phyloP scores from a whole-genome alignment of 2,113 vertebrate genomes.

The Barbus barbus region DNA sequence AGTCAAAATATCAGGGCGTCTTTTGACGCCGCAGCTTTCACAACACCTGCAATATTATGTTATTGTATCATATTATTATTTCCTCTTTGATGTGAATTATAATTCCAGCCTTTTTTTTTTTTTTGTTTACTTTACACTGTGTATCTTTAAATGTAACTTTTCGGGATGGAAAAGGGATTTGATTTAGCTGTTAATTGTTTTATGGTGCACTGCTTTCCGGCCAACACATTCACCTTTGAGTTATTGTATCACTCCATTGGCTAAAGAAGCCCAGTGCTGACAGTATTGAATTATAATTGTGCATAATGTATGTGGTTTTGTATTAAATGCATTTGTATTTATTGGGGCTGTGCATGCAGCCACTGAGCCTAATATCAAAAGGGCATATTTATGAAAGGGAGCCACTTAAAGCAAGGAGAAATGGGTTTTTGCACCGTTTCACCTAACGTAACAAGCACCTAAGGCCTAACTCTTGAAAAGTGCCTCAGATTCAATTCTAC shows the following conservation, averaged over 20 bases:
- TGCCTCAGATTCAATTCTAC: constrained; percentile 16
- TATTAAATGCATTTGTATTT: constrained; percentile 48
- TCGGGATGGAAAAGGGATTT: constrained; percentile 53
- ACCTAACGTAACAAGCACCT: constrained; percentile 4
- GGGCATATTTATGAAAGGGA: not conserved
- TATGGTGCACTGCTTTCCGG: constrained; percentile 50
- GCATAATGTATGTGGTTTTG: constrained; percentile 39
- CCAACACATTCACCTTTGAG: constrained; percentile 45
- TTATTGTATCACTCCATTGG: constrained; percentile 49
- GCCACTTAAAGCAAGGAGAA: not conserved
- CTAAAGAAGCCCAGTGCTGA: constrained; percentile 37
- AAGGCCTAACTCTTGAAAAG: not conserved
- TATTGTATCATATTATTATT: constrained; percentile 27
- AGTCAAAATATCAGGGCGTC: not conserved
- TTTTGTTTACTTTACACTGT: constrained; percentile 33
- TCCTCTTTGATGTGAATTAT: constrained; percentile 44
- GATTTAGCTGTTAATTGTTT: constrained; percentile 31
- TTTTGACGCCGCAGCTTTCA: not conserved
- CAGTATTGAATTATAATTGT: constrained; percentile 53
- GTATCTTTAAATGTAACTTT: constrained; percentile 48
- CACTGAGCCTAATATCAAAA: constrained; percentile 12
- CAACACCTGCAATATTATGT: constrained; percentile 25
- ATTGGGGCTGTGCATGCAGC: constrained; percentile 40
- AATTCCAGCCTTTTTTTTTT: constrained; percentile 7
- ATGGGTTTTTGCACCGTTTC: not conserved